phyloP scores from a whole-genome alignment of 2,113 vertebrate species.

The Agelaius phoeniceus region DNA sequence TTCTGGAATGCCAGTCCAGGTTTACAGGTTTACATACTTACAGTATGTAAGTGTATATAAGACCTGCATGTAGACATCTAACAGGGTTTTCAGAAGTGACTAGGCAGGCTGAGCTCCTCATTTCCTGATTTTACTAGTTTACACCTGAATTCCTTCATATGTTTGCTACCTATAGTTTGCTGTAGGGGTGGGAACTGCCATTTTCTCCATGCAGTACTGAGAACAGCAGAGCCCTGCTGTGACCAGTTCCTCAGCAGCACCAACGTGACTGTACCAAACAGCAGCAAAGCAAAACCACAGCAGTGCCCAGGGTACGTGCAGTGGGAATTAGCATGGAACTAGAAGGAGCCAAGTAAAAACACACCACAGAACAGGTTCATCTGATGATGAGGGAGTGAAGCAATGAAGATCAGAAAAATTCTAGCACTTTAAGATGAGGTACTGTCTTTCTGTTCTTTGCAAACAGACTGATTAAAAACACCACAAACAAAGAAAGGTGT shows the following conservation, averaged over 20 bases:
- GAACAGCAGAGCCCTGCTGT: not conserved
- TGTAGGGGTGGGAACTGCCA: not conserved
- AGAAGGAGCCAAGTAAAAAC: not conserved
- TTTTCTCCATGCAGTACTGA: not conserved
- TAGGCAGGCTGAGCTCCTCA: not conserved
- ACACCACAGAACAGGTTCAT: not conserved
- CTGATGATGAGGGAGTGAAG: not conserved
- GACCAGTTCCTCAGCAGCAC: not conserved
- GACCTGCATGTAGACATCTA: not conserved
- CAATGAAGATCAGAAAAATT: not conserved
- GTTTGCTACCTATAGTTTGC: not conserved
- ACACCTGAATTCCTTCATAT: not conserved
- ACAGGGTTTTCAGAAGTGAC: not conserved
- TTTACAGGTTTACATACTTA: not conserved
- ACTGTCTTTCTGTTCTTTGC: not conserved
- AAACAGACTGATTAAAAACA: not conserved
- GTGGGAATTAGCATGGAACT: not conserved
- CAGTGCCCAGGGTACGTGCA: accelerated
- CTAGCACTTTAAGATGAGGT: not conserved
- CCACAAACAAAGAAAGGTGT: not conserved
- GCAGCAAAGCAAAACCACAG: not conserved
- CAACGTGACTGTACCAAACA: not conserved
- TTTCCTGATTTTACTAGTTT: not conserved
- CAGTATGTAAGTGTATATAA: not conserved
- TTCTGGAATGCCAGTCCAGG: not conserved